Evolutionary conservation across 1,140 invertebrate genomes (phyloP), one percentile per base, ranked within the genome.

Genomic region (Pogonus chalceus): DNA sequence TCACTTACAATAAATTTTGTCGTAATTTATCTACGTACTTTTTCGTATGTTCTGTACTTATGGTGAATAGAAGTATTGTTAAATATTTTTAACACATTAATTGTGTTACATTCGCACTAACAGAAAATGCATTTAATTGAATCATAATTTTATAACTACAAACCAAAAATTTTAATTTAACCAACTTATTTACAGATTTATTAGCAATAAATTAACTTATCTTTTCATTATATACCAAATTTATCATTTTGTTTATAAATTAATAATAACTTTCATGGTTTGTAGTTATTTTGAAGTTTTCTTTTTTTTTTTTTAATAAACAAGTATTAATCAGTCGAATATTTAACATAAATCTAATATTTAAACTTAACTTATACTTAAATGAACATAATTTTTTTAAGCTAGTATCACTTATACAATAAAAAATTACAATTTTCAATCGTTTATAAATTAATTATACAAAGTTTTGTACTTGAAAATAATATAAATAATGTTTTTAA

Each of bases 391-490:
- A 54, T 53, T 52, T 51, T 53, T 56, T 37, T 20, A 55, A 60
- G 56, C 55, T 59, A 61, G 54, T 57, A 61, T 61, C 58, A 59
- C 58, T 59, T 59, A 61, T 31, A 61, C 37, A 43, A 43, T 43
- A 10, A 43, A 12, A 4, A 23, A 49, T 20, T 22, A 49, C 23
- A 49, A 22, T 16, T 10, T 10, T 46, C 20, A 46, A 46, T 20
- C 20, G 20, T 16, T 26, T 31, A 51, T 20, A 51, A 14, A 31
- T 20, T 51, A 31, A 31, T 9, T 24, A 18, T 26, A 22, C 4
- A 31, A 16, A 10, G 37, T 14, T 51, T 51, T 51, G 49, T 51
- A 51, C 49, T 51, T 20, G 49, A 31, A 51, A 49, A 49, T 22
- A 23, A 49, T 24, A 10, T 46, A 46, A 46, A n/a, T n/a, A n/a